phyloP scores from a whole-genome alignment of 1,140 invertebrate species.

The Caligus rogercresseyi region DNA sequence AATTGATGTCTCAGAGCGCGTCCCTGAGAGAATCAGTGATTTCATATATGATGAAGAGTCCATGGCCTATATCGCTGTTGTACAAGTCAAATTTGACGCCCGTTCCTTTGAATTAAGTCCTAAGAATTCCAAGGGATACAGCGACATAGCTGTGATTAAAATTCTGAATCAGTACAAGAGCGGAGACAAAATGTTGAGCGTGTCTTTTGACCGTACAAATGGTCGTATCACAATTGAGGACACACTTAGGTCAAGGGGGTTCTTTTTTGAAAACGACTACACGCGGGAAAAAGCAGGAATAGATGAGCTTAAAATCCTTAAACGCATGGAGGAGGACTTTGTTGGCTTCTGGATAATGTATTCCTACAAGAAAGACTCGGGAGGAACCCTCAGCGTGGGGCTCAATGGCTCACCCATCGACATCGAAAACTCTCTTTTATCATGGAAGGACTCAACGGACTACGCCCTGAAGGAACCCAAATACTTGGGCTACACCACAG shows the following conservation, averaged over 20 bases:
- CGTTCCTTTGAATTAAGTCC: background rate
- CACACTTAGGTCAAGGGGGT: background rate
- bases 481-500: slow-evolving; percentile 1
- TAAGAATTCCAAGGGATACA: background rate
- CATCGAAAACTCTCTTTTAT: background rate
- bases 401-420: slow-evolving; percentile 4
- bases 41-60: background rate
- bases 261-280: slow-evolving; percentile 17
- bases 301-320: slow-evolving; percentile 10
- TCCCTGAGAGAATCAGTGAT: background rate
- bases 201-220: background rate
- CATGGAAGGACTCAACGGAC: background rate
- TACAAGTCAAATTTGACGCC: slow-evolving; percentile 3
- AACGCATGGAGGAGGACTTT: slow-evolving; percentile 8
- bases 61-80: background rate
- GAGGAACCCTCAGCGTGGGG: slow-evolving; percentile 10
- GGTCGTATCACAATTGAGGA: slow-evolving; percentile 10
- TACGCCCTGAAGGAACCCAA: background rate
- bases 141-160: slow-evolving; percentile 9
- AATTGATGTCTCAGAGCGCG: slow-evolving; percentile 8
- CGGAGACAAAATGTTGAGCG: slow-evolving; percentile 12
- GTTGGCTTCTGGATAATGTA: slow-evolving; percentile 19
- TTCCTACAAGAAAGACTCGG: slow-evolving; percentile 8
- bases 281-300: background rate
- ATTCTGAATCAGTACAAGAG: slow-evolving; percentile 1